These are phyloP conservation scores for Grammomys surdaster DNA, from an alignment of 2,113 vertebrate species.

Conservation along the genomic window DNA sequence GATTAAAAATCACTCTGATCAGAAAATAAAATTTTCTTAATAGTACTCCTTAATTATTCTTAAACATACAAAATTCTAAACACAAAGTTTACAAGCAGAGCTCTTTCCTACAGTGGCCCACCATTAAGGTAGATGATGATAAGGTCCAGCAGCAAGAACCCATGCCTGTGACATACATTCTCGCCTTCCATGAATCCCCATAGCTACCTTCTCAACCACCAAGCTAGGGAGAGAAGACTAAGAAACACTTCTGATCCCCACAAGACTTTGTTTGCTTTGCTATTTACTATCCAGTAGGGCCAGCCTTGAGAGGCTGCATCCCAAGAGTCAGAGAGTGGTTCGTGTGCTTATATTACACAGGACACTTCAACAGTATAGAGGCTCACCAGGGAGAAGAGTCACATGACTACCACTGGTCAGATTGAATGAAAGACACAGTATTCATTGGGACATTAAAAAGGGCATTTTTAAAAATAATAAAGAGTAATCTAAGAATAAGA, in stretches of 20 bases:
- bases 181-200: not conserved
- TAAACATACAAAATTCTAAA: not conserved
- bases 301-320: not conserved
- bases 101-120: not conserved
- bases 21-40: slow-evolving; percentile 19
- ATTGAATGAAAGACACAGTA: not conserved
- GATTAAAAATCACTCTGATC: not conserved
- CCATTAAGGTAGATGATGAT: not conserved
- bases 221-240: too few relatives aligned
- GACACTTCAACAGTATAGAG: not conserved
- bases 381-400: not conserved
- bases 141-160: not conserved
- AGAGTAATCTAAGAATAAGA: not conserved
- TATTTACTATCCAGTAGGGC: not conserved
- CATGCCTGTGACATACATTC: not conserved
- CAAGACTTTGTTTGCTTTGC: not conserved
- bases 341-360: not conserved
- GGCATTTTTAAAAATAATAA: not conserved
- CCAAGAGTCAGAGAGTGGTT: not conserved
- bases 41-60: not conserved
- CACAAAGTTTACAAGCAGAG: not conserved
- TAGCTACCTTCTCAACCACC: not conserved
- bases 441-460: not conserved
- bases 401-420: not conserved
- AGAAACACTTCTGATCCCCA: fast-evolving